Percentiles rank a stretch among this genome's conserved stretches.
Conservation (phyloP, 2,797 vertebrate genomes). For the Ceryle rudis region DNA sequence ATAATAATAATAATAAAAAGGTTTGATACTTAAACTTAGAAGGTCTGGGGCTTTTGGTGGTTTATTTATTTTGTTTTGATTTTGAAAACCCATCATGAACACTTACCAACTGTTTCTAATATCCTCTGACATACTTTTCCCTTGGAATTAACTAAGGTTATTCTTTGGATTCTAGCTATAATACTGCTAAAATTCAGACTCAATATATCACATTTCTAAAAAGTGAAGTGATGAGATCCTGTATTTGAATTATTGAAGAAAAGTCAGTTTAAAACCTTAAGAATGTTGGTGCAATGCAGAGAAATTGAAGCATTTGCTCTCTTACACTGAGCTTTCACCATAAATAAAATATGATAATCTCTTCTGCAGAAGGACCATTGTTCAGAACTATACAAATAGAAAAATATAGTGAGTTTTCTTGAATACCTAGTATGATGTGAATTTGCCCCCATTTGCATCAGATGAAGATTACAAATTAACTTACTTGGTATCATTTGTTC, state of each 20-base stretch:
- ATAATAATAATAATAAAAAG: too few relatives aligned
- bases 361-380: background rate
- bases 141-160: background rate
- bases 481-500: background rate
- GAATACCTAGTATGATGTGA: fast-evolving
- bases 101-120: background rate
- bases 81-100: background rate
- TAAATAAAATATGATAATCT: background rate
- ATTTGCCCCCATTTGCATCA: background rate
- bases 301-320: background rate
- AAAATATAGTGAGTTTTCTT: background rate
- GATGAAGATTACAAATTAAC: background rate
- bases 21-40: background rate
- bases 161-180: background rate
- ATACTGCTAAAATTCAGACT: background rate
- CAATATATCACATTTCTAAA: background rate
- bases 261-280: background rate
- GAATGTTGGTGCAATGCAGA: background rate
- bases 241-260: background rate
- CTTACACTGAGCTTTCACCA: background rate
- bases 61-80: background rate
- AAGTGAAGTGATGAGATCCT: background rate
- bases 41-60: background rate
- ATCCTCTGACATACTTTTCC: background rate
- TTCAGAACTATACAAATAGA: background rate